These are phyloP conservation scores for Sebastes melanostomus DNA, from an alignment of 2,797 vertebrate species.

Conservation along the genomic window DNA sequence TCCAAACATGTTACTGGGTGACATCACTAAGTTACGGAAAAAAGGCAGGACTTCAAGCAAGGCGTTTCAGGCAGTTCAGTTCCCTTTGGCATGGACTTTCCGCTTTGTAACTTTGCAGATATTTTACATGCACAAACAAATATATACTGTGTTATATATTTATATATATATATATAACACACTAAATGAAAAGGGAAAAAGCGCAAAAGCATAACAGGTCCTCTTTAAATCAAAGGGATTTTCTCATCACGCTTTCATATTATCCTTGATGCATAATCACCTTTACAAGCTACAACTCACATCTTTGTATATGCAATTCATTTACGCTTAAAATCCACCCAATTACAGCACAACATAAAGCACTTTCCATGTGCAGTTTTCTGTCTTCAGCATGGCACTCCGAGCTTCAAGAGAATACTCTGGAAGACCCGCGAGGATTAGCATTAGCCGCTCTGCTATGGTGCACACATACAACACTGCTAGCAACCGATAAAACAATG, in stretches of 20 bases:
- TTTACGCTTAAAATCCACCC: conserved; percentile 18
- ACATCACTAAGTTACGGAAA: too few relatives aligned
- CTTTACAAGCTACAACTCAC: conserved; percentile 3
- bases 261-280: conserved; percentile 27
- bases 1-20: too few relatives aligned
- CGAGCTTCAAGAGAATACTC: conserved; percentile 40
- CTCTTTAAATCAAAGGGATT: conserved; percentile 2
- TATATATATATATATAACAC: background rate
- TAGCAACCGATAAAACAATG: conserved; percentile 69
- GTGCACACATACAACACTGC: conserved; percentile 67
- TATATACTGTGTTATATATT: too few relatives aligned
- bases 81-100: background rate
- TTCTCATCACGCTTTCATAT: conserved; percentile 16
- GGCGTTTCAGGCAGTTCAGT: too few relatives aligned
- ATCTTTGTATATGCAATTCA: conserved; percentile 19
- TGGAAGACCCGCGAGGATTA: conserved; percentile 64
- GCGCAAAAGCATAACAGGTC: background rate
- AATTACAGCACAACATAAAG: conserved; percentile 34
- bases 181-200: background rate
- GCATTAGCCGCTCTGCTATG: conserved; percentile 63
- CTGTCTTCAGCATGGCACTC: conserved; percentile 20
- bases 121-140: background rate
- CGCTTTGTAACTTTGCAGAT: background rate
- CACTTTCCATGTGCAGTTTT: conserved; percentile 11
- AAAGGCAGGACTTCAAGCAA: too few relatives aligned